These are phyloP conservation scores for Gasterosteus aculeatus DNA, from an alignment of 2,113 vertebrate genomes.

Conservation along the genomic window DNA sequence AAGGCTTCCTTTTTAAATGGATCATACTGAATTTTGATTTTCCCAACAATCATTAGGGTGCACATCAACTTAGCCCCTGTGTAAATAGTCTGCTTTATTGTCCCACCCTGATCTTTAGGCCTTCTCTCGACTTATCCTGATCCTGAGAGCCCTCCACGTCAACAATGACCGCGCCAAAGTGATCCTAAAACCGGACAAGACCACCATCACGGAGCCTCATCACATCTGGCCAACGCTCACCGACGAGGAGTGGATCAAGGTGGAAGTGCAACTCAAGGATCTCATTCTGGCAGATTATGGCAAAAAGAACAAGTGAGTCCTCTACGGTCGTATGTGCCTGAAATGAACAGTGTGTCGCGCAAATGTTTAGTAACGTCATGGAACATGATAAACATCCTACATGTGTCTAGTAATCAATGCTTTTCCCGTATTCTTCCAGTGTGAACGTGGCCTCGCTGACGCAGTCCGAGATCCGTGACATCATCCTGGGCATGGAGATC, in stretches of 20 bases:
- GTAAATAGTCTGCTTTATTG: constrained; percentile 32
- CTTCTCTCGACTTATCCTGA: constrained; percentile 97
- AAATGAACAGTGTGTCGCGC: neutral
- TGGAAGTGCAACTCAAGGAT: constrained; percentile 98
- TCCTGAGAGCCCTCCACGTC: constrained; percentile 94
- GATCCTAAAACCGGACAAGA: constrained; percentile 98
- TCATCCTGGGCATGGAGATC: constrained; percentile 99
- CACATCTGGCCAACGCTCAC: constrained; percentile 99
- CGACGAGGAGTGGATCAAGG: constrained; percentile 99
- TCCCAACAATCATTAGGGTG: neutral
- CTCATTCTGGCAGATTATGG: constrained; percentile 98
- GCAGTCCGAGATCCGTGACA: constrained; percentile 98
- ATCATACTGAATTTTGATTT: neutral
- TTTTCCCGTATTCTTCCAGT: constrained; percentile 73
- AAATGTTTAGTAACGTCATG: neutral
- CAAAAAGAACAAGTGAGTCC: constrained; percentile 98
- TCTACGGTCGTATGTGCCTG: neutral
- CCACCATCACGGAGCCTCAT: constrained; percentile 96
- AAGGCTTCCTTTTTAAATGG: neutral
- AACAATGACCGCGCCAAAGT: constrained; percentile 99
- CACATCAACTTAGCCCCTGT: neutral
- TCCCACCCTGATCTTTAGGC: constrained; percentile 81
- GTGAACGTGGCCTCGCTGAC: constrained; percentile 98
- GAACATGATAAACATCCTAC: neutral
- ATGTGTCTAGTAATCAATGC: neutral